These are phyloP conservation scores for Agriopis marginaria DNA, from an alignment of 2,888 invertebrate species.

Conservation along the genomic window DNA sequence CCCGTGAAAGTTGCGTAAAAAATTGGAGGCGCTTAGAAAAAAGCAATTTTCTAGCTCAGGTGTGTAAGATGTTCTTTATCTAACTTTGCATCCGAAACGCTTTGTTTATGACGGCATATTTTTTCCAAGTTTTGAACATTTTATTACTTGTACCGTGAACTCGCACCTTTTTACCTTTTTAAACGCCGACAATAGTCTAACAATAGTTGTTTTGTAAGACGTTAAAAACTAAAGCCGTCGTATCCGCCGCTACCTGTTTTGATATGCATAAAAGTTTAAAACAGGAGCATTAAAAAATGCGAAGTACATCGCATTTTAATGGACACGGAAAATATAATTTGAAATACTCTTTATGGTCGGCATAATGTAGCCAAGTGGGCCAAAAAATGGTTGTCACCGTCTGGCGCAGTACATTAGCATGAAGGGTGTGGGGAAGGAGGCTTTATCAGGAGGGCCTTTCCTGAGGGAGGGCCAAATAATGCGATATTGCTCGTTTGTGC, in stretches of 20 bases:
- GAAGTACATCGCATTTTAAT: constrained; percentile 80
- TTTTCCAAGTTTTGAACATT: constrained; percentile 84
- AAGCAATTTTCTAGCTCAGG: constrained; percentile 87
- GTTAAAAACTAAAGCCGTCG: constrained; percentile 55
- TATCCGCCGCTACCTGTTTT: constrained; percentile 69
- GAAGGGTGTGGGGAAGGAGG: constrained; percentile 84
- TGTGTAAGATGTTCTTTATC: constrained; percentile 87
- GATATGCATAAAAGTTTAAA: constrained; percentile 50
- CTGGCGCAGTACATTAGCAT: constrained; percentile 85
- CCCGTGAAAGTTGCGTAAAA: constrained; percentile 84
- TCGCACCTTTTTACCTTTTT: constrained; percentile 67
- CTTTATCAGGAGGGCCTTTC: constrained; percentile 86
- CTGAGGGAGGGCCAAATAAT: constrained; percentile 86
- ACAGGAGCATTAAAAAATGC: constrained; percentile 64
- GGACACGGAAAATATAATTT: constrained; percentile 84
- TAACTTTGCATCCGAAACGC: constrained; percentile 85
- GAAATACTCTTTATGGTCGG: constrained; percentile 84
- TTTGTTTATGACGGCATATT: constrained; percentile 84
- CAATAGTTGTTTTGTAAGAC: constrained; percentile 75
- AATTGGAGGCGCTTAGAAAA: constrained; percentile 85
- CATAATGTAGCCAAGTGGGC: constrained; percentile 86
- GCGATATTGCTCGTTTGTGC: constrained; percentile 86
- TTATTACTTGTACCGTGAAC: constrained; percentile 80
- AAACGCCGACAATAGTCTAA: constrained; percentile 67
- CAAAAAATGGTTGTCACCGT: constrained; percentile 87